Evolutionary conservation across 2,797 vertebrate species (phyloP), one percentile per base, ranked within the genome.

Genomic region (Corythornis leucogaster): DNA sequence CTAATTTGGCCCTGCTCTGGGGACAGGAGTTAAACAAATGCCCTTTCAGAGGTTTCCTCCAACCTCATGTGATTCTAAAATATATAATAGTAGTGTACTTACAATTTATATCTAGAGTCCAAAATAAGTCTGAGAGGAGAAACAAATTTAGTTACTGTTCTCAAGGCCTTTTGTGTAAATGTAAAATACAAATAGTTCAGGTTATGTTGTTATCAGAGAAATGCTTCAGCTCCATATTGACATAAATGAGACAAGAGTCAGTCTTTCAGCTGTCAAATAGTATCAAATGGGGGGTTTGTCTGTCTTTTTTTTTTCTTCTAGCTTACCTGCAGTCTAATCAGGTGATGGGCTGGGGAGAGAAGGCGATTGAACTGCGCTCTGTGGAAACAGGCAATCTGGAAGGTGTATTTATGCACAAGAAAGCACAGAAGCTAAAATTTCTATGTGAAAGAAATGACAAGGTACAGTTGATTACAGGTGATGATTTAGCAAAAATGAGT

Each of bases 321-420:
- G 99, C 99, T 43, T 99, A 99, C 94, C 98, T 99, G 66, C 99
- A 99, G 89, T 99, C 99, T 48, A 99, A 99, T 95, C 98, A 99
- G 96, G 98, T 99, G 92, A 99, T 99, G 98, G 99, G 99, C 74
- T 99, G 99, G 98, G 99, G 98, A 73, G 98, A 99, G 83, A 99
- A 98, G 94, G 99, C 99, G 1, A 99, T 99, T 57, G 99, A 99
- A 94, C 97, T 98, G 46, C 98, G 99, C 24, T 98, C 98, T 26
- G 98, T 98, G 57, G 98, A 98, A 92, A 98, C 98, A 1, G 98
- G 98, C 25, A 98, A 97, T 92, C 97, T 99, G 90, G 99, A 99
- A 95, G 98, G 98, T 71, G 99, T 99, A 61, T 98, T 99, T 94
- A 99, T 99, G 98, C 99, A 98, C 97, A 99, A 99, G 93, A 99